A percentile compares a stretch with the other conserved stretches of the same genome.
Conservation (phyloP, 2,113 vertebrate genomes). For the Myrmecobius fasciatus region DNA sequence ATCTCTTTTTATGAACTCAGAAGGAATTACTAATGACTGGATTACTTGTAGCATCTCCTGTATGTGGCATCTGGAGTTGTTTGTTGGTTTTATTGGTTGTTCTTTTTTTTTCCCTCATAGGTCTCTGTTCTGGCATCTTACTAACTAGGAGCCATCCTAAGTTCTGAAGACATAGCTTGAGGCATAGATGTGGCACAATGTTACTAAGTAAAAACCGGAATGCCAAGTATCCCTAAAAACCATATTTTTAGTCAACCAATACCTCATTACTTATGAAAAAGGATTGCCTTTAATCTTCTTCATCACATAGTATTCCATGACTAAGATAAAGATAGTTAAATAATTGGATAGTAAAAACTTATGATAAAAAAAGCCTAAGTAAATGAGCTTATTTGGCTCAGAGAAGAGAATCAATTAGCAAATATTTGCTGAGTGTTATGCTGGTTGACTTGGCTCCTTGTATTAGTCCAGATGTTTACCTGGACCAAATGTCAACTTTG, state of each 20-base stretch:
- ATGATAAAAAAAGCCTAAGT: neutral
- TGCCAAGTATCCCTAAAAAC: neutral
- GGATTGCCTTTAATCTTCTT: neutral
- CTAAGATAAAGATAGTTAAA: neutral
- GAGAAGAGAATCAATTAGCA: neutral
- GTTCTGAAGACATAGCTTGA: neutral
- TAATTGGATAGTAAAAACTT: neutral
- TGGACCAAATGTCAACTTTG: neutral
- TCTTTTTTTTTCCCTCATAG: neutral
- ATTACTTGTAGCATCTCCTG: neutral
- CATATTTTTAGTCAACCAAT: neutral
- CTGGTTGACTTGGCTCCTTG: neutral
- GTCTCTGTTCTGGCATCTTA: neutral
- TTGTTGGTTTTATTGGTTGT: neutral
- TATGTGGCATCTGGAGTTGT: neutral
- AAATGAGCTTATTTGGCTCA: neutral
- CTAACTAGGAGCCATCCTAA: neutral
- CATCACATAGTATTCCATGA: neutral
- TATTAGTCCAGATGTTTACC: neutral
- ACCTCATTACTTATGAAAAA: neutral
- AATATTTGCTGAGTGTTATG: neutral
- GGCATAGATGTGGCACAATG: neutral
- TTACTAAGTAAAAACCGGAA: neutral
- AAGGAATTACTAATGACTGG: constrained; percentile 60
- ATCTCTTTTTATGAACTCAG: constrained; percentile 57